Evolutionary conservation across 2,113 vertebrate genomes (phyloP).

Genomic region (Bubo bubo): DNA sequence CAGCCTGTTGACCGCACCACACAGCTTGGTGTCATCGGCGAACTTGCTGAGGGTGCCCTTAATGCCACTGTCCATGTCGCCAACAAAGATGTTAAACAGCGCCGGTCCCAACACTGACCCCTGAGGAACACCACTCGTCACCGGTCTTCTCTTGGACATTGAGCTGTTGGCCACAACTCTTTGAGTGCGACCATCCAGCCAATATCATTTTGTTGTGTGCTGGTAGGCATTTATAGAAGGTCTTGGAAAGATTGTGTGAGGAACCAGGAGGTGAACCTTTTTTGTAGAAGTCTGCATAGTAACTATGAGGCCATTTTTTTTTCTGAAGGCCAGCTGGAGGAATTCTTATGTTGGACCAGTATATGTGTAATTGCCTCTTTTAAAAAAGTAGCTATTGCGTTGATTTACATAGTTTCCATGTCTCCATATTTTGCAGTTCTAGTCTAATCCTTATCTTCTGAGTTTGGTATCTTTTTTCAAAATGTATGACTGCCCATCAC

Average conservation of each 20-base stretch:
- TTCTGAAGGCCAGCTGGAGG: background rate
- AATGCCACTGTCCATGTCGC: no score
- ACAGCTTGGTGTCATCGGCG: no score
- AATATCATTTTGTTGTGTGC: background rate
- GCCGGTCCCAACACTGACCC: no score
- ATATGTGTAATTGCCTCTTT: background rate
- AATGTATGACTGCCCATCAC: background rate
- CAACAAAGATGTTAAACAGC: no score
- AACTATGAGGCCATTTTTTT: background rate
- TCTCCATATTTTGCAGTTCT: background rate
- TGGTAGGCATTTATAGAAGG: background rate
- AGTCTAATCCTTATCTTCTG: background rate
- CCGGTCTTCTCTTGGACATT: no score
- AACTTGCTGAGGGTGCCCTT: no score
- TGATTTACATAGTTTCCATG: background rate
- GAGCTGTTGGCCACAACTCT: no score
- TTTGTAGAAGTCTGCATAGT: background rate
- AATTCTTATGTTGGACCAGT: background rate
- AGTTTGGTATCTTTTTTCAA: background rate
- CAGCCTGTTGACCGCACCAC: no score
- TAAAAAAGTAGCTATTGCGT: background rate
- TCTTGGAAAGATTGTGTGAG: background rate
- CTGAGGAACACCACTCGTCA: no score
- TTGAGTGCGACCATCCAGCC: no score
- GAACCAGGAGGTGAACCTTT: background rate